Base-by-base conservation (phyloP, 2,113 vertebrate species). In the Leucosticte australis region DNA sequence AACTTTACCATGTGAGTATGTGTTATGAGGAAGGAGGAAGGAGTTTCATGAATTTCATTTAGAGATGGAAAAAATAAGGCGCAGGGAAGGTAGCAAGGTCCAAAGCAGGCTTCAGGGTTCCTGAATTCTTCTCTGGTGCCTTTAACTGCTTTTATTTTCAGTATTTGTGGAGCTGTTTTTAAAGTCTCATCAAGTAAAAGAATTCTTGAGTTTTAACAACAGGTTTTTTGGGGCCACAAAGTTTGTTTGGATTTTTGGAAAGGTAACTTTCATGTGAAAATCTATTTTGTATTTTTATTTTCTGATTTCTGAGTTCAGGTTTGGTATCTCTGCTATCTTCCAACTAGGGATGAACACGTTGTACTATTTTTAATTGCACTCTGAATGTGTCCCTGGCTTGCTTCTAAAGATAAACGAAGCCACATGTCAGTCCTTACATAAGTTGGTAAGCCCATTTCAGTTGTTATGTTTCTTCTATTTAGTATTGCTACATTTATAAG, bases 381-480 rank as follows among this genome's bases (percentile, higher is more conserved):
- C 73, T 89, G 80, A 35, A 92, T 94, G 71, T 0, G 0, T 86
- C 80, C 52, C 80, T 92, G 73, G 69, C 64, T 87, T 91, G 89
- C 64, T 94, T 94, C 94, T 95, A 89, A 94, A 95, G 92, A 96
- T 94, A 96, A 96, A 92, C 0, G 0, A 80, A 92, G 68, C 75
- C 92, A 90, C 91, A 23, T 87, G 95, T 47, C 86, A 70, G 79
- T 89, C 65, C 71, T 92, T 96, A 93, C 55, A 37, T 93, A 92
- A 95, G 75, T 56, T 44, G 56, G 42, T 81, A 77, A 78, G 55
- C 49, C 46, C 64, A 60, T 67, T 94, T 77, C 79, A 83, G 7
- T 7, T 55, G 56, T 84, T 80, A 57, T 31, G 18, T 83, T 94
- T 89, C 49, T 92, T 94, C 53, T 16, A 1, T 64, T 89, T 75